Evolutionary conservation across 2,888 invertebrate species (phyloP), one percentile per base, ranked within the genome.

Genomic region (Sabellastarte sp.): DNA sequence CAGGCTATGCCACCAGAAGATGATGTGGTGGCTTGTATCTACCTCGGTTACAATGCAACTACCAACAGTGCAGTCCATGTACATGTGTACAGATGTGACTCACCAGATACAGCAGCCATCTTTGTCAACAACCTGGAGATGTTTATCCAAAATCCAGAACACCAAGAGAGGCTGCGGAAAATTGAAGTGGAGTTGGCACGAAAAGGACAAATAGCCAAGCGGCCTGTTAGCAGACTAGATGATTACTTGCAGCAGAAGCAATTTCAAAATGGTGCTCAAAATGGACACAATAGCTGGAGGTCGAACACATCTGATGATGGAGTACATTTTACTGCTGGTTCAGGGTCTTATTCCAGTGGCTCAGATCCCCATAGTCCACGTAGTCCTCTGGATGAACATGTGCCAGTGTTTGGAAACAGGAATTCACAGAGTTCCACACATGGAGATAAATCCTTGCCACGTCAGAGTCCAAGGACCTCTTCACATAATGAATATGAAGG

Each of bases 31-130:
- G 93, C 95, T 1, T 93, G 93, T 75, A 94, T 97, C 63, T 88
- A 96, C 70, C 87, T 97, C 57, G 89, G 97, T 0, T 95, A 93
- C 82, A 97, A 97, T 86, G 95, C 96, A 0, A 90, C 93, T 63
- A 95, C 95, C 5, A 91, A 93, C 73, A 93, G 94, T 81, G 95
- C 95, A 0, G 90, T 97, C 31, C 96, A 97, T 81, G 94, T 95
- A 1, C 97, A 98, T 82, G 95, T 94, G 61, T 97, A 89, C 81
- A 89, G 95, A 85, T 95, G 93, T 83, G 97, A 97, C 84, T 93
- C 93, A 10, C 90, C 93, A 70, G 92, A 93, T 80, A 97, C 96
- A 28, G 96, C 97, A 0, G 89, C 91, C 67, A 88, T 93, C 80
- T 87, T 98, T 64, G 91, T 90, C 80, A 89, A 90, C 15, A 95